These are phyloP conservation scores for Idris sp. DNA, from an alignment of 1,140 invertebrate species.

Conservation along the genomic window DNA sequence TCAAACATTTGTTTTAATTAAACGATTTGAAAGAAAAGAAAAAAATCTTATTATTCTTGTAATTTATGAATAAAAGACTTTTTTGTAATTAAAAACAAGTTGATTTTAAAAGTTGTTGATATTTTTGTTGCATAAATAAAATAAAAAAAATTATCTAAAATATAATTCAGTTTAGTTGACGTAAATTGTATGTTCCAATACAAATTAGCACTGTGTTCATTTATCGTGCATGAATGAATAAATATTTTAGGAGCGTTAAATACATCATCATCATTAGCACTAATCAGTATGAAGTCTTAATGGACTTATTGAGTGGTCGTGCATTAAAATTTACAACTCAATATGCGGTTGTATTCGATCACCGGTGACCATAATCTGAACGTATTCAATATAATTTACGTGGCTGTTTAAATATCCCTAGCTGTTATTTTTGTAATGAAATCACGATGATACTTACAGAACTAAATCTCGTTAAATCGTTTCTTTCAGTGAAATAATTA, in stretches of 20 bases:
- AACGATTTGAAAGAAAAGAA: neutral
- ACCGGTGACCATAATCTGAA: constrained; percentile 3
- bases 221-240: neutral
- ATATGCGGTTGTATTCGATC: constrained; percentile 15
- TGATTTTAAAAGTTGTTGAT: no score
- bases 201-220: neutral
- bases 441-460: no score
- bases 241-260: constrained; percentile 21
- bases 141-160: no score
- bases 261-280: constrained; percentile 14
- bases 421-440: constrained; percentile 17
- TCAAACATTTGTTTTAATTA: neutral
- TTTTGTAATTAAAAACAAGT: no score
- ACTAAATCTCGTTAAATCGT: neutral
- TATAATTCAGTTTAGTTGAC: no score
- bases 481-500: constrained; percentile 32
- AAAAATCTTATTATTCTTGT: no score
- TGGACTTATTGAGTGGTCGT: constrained; percentile 25
- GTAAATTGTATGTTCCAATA: neutral
- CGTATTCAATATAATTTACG: constrained; percentile 19
- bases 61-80: no score
- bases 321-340: constrained; percentile 33
- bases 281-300: constrained; percentile 39
- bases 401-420: constrained; percentile 13
- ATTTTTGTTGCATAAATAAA: no score